These are phyloP conservation scores for Neogale vison DNA, from an alignment of 2,113 vertebrate species.

Conservation along the genomic window DNA sequence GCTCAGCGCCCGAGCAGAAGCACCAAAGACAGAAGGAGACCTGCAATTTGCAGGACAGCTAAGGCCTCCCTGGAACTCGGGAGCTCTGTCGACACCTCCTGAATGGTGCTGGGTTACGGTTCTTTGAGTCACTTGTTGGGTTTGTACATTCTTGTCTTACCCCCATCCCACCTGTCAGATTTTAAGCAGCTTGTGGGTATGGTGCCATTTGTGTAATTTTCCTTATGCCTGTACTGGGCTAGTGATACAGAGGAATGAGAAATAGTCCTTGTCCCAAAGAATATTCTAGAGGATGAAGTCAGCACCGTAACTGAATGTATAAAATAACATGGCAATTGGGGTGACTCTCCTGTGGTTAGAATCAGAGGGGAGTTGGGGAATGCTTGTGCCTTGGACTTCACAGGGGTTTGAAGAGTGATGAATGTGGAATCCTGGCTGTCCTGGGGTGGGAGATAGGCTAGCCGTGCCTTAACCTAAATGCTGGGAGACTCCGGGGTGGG, in stretches of 20 bases:
- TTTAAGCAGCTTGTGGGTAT: not conserved
- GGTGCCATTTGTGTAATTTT: not conserved
- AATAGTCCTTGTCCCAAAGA: not conserved
- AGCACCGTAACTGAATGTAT: not conserved
- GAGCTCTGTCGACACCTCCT: not conserved
- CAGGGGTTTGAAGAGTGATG: not conserved
- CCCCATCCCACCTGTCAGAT: not conserved
- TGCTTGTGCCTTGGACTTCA: not conserved
- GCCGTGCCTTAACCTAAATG: not conserved
- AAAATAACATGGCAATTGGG: not conserved
- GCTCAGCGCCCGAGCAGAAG: not conserved
- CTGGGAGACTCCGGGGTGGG: not conserved
- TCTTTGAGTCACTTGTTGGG: not conserved
- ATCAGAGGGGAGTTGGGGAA: not conserved
- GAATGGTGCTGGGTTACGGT: accelerated
- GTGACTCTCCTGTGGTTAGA: not conserved
- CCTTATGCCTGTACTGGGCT: not conserved
- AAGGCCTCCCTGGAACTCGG: not conserved
- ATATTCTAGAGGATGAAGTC: not conserved
- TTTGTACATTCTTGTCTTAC: not conserved
- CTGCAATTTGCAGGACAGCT: accelerated
- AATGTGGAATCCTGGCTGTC: not conserved
- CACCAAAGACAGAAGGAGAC: not conserved
- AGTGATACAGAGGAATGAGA: not conserved
- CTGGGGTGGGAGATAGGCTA: not conserved